Evolutionary conservation across 2,797 vertebrate species (phyloP).

Genomic region (Leptodactylus fallax): DNA sequence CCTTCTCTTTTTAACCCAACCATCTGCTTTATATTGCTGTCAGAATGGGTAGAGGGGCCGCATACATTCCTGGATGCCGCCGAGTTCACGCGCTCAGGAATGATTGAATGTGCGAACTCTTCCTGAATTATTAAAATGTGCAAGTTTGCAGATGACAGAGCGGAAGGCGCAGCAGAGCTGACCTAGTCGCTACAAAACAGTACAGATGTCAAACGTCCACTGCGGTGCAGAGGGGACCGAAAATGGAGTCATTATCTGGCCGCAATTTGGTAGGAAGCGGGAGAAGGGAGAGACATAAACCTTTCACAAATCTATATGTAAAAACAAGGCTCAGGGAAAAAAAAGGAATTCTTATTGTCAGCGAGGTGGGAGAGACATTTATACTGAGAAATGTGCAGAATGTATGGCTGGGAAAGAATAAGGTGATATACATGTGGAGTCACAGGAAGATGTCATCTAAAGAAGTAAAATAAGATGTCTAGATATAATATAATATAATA

Average conservation of each 20-base stretch:
- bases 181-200: not conserved
- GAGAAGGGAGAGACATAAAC: not conserved
- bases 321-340: no score
- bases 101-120: conserved; percentile 46
- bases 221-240: not conserved
- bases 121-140: conserved; percentile 55
- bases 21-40: conserved; percentile 50
- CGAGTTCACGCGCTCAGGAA: not conserved
- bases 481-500: no score
- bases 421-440: not conserved
- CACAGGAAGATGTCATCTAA: no score
- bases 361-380: not conserved
- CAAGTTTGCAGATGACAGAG: conserved; percentile 28
- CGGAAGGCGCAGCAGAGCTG: not conserved
- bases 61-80: not conserved
- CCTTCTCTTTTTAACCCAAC: not conserved
- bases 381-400: not conserved
- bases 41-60: conserved; percentile 26
- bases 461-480: no score
- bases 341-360: not conserved
- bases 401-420: no score
- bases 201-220: conserved; percentile 30
- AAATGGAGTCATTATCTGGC: not conserved
- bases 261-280: not conserved
- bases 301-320: not conserved